These are phyloP conservation scores for Selenia dentaria DNA, from an alignment of 2,888 invertebrate species.

Conservation along the genomic window DNA sequence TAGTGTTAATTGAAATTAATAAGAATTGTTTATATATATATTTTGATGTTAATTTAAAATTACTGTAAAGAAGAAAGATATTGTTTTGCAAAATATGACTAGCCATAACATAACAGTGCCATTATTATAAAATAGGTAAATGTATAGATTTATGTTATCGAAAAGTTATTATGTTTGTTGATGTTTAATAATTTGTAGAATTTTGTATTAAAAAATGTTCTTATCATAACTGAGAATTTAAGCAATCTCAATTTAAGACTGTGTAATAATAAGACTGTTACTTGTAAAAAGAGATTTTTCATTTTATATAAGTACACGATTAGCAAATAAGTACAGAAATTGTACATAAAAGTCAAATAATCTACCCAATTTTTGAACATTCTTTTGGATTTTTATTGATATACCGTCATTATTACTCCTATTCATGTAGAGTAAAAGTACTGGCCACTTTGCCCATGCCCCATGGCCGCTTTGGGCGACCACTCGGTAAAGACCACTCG, in stretches of 20 bases:
- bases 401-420: not conserved
- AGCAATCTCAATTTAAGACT: not conserved
- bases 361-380: no score
- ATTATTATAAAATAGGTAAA: not conserved
- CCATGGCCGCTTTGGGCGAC: no score
- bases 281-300: not conserved
- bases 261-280: not conserved
- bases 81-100: not conserved
- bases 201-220: not conserved
- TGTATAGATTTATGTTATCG: not conserved
- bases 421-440: not conserved
- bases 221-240: not conserved
- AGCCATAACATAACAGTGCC: not conserved
- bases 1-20: no score
- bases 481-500: no score
- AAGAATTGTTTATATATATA: no score
- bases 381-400: no score
- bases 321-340: no score
- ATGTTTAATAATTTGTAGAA: not conserved
- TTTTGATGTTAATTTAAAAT: no score
- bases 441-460: no score
- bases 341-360: no score
- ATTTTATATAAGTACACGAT: no score
- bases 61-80: no score
- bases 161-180: not conserved